These are phyloP conservation scores for Acromyrmex heyeri DNA, from an alignment of 1,140 invertebrate genomes.

Conservation along the genomic window DNA sequence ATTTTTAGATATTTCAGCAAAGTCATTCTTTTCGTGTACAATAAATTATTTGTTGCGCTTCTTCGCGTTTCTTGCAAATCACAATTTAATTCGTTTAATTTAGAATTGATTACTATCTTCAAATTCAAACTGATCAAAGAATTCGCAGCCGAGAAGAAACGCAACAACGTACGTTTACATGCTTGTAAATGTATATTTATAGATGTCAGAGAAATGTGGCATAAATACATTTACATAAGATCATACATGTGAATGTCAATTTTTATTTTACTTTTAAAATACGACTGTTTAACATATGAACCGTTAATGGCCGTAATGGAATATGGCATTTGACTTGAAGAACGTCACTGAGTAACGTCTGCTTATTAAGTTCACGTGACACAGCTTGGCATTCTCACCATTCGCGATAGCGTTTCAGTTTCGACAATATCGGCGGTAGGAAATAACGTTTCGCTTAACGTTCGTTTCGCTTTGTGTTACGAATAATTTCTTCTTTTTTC, in stretches of 20 bases:
- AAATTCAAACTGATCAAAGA: neutral
- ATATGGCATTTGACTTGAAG: too few species aligned
- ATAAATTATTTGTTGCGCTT: too few species aligned
- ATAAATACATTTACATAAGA: slow-evolving; percentile 27
- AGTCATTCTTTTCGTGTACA: too few species aligned
- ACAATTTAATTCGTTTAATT: neutral
- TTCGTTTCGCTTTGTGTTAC: neutral
- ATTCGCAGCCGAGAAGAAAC: neutral
- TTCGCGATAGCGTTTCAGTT: slow-evolving; percentile 38
- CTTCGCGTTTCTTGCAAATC: neutral
- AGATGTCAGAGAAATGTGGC: neutral
- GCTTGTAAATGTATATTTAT: slow-evolving; percentile 28
- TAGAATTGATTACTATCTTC: too few species aligned
- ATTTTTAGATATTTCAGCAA: too few species aligned
- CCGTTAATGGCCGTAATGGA: neutral
- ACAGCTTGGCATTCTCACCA: slow-evolving; percentile 1
- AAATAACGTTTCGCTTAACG: neutral
- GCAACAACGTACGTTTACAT: neutral
- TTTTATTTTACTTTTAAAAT: slow-evolving; percentile 38
- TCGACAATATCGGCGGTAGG: slow-evolving; percentile 15
- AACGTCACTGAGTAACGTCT: slow-evolving; percentile 33
- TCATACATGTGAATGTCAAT: slow-evolving; percentile 7
- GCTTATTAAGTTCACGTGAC: slow-evolving; percentile 17
- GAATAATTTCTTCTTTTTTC: neutral
- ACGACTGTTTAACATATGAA: slow-evolving; percentile 13